Evolutionary conservation across 2,888 invertebrate species (phyloP).

Genomic region (Pyrrhosoma nymphula): DNA sequence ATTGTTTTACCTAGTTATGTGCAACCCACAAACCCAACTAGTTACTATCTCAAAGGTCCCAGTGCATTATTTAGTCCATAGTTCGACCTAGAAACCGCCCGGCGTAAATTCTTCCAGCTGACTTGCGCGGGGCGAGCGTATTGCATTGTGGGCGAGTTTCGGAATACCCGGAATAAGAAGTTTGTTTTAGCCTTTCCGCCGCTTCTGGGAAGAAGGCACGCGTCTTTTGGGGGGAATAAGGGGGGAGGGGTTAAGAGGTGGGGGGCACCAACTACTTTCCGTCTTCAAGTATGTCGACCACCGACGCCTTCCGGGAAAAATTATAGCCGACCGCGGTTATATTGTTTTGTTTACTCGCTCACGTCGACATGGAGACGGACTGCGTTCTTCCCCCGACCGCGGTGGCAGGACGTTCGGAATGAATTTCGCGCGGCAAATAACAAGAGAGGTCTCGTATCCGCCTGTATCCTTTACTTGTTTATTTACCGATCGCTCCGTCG

Average conservation of each 20-base stretch:
- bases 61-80: too few species aligned
- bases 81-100: too few species aligned
- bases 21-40: too few species aligned
- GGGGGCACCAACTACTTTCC: background rate
- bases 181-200: background rate
- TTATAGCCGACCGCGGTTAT: background rate
- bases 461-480: too few species aligned
- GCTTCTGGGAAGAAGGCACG: background rate
- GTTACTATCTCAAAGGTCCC: too few species aligned
- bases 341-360: background rate
- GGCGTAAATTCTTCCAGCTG: too few species aligned
- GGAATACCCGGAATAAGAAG: background rate
- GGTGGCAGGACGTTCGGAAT: background rate
- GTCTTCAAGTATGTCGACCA: too few species aligned
- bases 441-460: background rate
- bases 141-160: too few species aligned
- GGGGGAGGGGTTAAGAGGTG: too few species aligned
- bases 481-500: too few species aligned
- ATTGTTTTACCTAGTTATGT: too few species aligned
- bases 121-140: too few species aligned
- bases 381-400: background rate
- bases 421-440: background rate
- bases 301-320: background rate
- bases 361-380: background rate
- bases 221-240: background rate